A percentile compares a stretch with the other conserved stretches of the same genome.
phyloP scores from a whole-genome alignment of 2,888 invertebrate genomes.

The Phlogophora meticulosa region DNA sequence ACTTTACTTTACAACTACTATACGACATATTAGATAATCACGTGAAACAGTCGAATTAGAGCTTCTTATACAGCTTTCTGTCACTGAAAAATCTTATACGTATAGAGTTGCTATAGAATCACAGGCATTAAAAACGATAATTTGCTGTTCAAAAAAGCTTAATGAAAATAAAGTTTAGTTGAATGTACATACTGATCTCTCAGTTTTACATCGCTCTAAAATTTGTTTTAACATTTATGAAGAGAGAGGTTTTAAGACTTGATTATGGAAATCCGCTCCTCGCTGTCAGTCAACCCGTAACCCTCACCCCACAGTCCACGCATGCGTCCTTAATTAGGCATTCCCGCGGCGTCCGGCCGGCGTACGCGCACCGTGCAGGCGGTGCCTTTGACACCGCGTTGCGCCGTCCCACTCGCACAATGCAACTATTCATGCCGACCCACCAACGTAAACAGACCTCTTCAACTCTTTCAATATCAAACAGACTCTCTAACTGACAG shows the following conservation, averaged over 20 bases:
- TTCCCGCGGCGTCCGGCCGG: slow-evolving; percentile 88
- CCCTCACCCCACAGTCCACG: slow-evolving; percentile 80
- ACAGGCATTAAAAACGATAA: background rate
- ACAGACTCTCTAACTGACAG: slow-evolving; percentile 72
- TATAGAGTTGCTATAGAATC: background rate
- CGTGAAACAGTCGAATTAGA: background rate
- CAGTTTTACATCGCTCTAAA: background rate
- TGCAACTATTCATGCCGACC: slow-evolving; percentile 85
- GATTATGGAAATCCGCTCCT: slow-evolving; percentile 21
- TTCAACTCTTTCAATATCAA: slow-evolving; percentile 84
- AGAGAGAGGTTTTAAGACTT: background rate
- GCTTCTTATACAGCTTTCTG: background rate
- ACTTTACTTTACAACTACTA: background rate
- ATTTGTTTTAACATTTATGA: background rate
- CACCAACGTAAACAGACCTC: slow-evolving; percentile 70
- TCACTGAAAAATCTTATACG: background rate
- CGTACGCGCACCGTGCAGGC: slow-evolving; percentile 86
- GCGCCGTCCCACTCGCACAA: slow-evolving; percentile 86
- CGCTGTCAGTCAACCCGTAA: slow-evolving; percentile 49
- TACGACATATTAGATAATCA: background rate
- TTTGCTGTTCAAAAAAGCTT: no score
- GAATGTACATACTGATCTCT: background rate
- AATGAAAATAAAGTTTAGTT: no score
- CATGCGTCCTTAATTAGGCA: slow-evolving; percentile 91
- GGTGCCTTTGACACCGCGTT: slow-evolving; percentile 85